Conservation (phyloP, 2,113 vertebrate genomes). For the Pantherophis guttatus region DNA sequence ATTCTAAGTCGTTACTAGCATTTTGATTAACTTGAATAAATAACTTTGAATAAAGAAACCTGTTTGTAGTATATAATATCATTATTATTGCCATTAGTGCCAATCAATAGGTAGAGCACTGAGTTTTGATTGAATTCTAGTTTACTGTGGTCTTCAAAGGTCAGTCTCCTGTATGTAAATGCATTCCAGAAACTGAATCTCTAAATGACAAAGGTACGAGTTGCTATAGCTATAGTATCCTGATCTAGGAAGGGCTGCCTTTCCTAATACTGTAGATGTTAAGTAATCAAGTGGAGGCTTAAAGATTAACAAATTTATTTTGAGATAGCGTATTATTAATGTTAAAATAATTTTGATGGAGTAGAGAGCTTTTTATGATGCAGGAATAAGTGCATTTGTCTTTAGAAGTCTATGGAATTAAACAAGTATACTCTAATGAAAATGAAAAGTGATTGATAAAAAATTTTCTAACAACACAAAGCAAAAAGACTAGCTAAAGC, state of each 20-base stretch:
- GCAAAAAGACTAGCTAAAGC: background rate
- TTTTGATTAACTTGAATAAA: background rate
- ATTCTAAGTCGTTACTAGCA: background rate
- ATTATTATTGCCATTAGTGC: background rate
- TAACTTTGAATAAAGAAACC: background rate
- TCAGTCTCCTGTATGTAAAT: background rate
- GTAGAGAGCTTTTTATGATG: background rate
- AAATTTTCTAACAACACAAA: background rate
- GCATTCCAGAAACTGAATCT: background rate
- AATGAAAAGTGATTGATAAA: background rate
- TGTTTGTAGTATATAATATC: background rate
- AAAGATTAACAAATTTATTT: background rate
- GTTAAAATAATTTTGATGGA: background rate
- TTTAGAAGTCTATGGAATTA: background rate
- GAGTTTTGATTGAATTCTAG: background rate
- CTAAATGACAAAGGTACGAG: background rate
- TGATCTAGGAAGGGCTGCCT: background rate
- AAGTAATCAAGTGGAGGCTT: background rate
- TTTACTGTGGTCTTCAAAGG: too few species aligned
- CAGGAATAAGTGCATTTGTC: background rate
- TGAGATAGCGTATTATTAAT: background rate
- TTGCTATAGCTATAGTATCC: background rate
- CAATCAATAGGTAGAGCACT: background rate
- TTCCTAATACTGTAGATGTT: background rate
- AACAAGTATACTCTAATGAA: background rate